These are phyloP conservation scores for Cavia aperea DNA, from an alignment of 2,113 vertebrate species.

Conservation along the genomic window DNA sequence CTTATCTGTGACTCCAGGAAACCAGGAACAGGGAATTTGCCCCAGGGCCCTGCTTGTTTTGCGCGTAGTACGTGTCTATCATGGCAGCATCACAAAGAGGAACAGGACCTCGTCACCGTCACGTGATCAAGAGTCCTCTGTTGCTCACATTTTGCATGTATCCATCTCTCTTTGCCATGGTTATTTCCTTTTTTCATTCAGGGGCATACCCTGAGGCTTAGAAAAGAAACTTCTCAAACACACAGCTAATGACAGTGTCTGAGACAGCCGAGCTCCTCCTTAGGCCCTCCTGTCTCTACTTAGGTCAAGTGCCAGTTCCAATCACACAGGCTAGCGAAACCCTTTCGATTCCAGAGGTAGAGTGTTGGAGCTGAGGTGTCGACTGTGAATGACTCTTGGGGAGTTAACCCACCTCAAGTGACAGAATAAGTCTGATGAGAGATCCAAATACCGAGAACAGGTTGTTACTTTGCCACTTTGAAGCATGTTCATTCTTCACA, in stretches of 20 bases:
- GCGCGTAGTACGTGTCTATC: not conserved
- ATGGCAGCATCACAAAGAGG: not conserved
- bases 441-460: not conserved
- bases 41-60: not conserved
- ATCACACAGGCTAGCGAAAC: not conserved
- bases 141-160: not conserved
- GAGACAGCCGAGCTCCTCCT: not conserved
- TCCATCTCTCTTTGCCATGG: not conserved
- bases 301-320: not conserved
- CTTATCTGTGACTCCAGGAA: not conserved
- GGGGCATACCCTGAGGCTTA: not conserved
- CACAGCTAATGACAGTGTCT: not conserved
- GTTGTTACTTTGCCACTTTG: not conserved
- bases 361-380: not conserved
- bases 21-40: not conserved
- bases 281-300: not conserved
- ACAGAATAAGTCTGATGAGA: not conserved
- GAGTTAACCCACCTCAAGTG: not conserved
- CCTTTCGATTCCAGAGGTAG: not conserved
- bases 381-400: not conserved
- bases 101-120: not conserved
- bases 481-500: not conserved
- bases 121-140: not conserved
- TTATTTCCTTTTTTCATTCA: not conserved
- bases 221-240: not conserved